Conservation (phyloP, 2,797 vertebrate genomes). For the Channallabes apus region DNA sequence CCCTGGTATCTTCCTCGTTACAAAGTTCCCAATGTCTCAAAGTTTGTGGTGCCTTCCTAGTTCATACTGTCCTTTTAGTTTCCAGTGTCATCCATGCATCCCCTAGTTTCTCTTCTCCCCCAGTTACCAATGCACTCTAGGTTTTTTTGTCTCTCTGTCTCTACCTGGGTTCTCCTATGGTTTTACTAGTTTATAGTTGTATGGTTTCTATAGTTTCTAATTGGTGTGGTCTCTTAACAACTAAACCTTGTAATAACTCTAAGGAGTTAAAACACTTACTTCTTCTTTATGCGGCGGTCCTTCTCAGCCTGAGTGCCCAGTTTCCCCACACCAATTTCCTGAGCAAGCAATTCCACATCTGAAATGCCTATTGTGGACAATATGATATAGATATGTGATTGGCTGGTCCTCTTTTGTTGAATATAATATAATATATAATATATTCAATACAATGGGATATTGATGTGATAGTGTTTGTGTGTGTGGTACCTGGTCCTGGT, state of each 20-base stretch:
- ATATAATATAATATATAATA: not conserved
- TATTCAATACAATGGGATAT: not conserved
- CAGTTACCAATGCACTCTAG: not conserved
- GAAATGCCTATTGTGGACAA: slow-evolving; percentile 76
- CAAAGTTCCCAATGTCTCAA: not conserved
- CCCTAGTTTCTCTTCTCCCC: not conserved
- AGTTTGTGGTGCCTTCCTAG: not conserved
- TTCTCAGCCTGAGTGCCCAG: slow-evolving; percentile 98
- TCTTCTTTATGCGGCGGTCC: slow-evolving; percentile 96
- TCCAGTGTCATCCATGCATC: not conserved
- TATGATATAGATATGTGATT: not conserved
- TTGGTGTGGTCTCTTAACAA: not conserved
- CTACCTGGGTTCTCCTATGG: not conserved
- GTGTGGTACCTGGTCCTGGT: slow-evolving; percentile 60
- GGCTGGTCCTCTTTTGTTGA: not conserved
- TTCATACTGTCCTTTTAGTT: not conserved
- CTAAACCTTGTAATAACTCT: not conserved
- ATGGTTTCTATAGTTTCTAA: not conserved
- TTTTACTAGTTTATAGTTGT: not conserved
- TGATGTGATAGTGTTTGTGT: not conserved
- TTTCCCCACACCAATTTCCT: slow-evolving; percentile 91
- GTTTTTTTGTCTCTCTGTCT: not conserved
- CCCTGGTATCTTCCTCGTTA: not conserved
- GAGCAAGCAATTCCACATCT: slow-evolving; percentile 86
- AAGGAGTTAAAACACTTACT: slow-evolving; percentile 77